Conservation (phyloP, 30 jellyfish, hydroid and myxozoan species). For the Cassiopea andromeda region DNA sequence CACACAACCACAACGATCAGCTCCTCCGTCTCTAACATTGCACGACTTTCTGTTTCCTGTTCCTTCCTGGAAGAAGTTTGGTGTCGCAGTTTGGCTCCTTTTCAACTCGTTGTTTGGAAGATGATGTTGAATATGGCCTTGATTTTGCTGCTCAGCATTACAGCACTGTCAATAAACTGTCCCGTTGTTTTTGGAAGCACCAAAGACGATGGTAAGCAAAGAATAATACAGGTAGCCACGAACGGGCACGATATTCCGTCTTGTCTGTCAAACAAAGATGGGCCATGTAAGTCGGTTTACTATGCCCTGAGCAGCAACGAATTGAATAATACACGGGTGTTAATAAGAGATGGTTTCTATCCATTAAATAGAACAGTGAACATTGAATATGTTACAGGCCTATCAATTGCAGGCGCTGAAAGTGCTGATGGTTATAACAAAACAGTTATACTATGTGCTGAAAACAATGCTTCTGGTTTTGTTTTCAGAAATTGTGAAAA, state of each 20-base stretch:
- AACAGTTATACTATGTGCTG: neutral
- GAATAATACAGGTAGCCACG: neutral
- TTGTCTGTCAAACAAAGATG: neutral
- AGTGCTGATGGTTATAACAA: neutral
- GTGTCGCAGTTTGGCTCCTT: neutral
- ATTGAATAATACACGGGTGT: neutral
- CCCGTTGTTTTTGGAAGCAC: neutral
- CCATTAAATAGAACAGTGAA: neutral
- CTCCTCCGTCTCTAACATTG: too few relatives aligned
- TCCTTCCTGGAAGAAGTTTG: neutral
- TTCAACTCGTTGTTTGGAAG: neutral
- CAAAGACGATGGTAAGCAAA: neutral
- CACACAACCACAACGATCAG: too few relatives aligned
- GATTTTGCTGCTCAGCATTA: neutral
- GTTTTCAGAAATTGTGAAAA: conserved; percentile 1
- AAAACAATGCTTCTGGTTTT: conserved; percentile 11
- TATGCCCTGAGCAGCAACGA: neutral
- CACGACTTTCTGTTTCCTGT: neutral
- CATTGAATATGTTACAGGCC: neutral
- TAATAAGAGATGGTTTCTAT: conserved; percentile 8
- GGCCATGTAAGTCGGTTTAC: conserved; percentile 8
- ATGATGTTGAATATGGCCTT: neutral
- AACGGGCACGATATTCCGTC: conserved; percentile 8
- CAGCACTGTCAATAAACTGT: neutral
- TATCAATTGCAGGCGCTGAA: neutral